Conservation (phyloP, 2,113 vertebrate genomes). For the Pongo pygmaeus region DNA sequence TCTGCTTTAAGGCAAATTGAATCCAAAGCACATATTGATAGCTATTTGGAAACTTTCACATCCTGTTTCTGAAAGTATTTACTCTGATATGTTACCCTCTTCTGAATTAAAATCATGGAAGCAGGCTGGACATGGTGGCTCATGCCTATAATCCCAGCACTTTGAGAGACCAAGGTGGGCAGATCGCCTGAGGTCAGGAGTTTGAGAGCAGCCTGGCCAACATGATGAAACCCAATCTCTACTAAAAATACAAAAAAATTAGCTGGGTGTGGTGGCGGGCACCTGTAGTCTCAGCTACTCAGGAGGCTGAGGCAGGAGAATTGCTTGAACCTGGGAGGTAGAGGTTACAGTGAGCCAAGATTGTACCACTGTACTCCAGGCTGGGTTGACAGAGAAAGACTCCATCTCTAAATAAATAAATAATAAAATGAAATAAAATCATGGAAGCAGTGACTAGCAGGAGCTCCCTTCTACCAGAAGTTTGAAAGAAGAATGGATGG, state of each 20-base stretch:
- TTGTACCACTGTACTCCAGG: not conserved
- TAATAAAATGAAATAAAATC: not conserved
- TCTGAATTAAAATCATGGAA: too few relatives aligned
- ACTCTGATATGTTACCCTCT: not conserved
- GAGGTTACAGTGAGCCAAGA: not conserved
- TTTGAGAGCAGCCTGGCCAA: not conserved
- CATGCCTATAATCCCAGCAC: not conserved
- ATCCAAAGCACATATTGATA: not conserved
- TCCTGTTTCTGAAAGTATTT: not conserved
- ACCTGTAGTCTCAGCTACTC: not conserved
- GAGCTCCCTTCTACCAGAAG: not conserved
- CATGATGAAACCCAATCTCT: not conserved
- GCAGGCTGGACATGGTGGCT: not conserved
- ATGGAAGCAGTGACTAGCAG: not conserved
- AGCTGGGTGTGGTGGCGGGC: not conserved
- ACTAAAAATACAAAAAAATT: not conserved
- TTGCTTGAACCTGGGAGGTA: not conserved
- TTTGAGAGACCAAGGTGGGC: not conserved
- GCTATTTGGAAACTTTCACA: constrained; percentile 4
- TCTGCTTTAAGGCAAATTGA: not conserved
- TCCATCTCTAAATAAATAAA: not conserved
- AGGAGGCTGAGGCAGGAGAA: not conserved
- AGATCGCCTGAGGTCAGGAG: not conserved
- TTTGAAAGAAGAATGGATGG: not conserved
- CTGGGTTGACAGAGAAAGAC: not conserved